A percentile compares a stretch with the other conserved stretches of the same genome.
phyloP scores from a whole-genome alignment of 2,797 vertebrate species.

The Tinamus major region DNA sequence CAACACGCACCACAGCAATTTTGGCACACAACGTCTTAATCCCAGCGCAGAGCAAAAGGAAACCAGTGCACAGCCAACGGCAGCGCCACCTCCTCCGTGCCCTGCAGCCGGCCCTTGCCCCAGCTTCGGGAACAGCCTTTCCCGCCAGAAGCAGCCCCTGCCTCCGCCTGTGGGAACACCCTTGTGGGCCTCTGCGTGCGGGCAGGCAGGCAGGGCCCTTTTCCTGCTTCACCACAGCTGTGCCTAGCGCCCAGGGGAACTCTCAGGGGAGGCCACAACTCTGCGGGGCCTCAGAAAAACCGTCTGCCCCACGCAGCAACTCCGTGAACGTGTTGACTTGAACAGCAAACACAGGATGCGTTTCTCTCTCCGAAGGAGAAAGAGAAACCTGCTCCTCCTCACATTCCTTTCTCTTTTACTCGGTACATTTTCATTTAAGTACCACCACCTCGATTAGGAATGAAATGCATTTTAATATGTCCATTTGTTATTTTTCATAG shows the following conservation, averaged over 20 bases:
- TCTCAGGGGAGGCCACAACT: not conserved
- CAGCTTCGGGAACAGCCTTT: not conserved
- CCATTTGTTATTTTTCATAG: not conserved
- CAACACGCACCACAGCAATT: not conserved
- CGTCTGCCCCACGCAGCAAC: not conserved
- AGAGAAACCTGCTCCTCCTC: not conserved
- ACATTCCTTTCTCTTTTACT: not conserved
- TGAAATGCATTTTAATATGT: not conserved
- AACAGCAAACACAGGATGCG: not conserved
- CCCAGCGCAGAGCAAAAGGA: not conserved
- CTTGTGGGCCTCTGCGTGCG: not conserved
- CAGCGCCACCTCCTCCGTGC: not conserved
- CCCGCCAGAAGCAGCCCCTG: rapidly evolving
- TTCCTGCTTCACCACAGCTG: too few relatives aligned
- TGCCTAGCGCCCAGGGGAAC: rapidly evolving
- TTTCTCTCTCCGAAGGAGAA: too few relatives aligned
- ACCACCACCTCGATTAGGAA: not conserved
- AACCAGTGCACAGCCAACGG: not conserved
- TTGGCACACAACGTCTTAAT: not conserved
- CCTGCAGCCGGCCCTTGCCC: not conserved
- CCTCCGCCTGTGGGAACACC: not conserved
- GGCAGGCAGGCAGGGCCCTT: too few relatives aligned
- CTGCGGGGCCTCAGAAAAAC: not conserved
- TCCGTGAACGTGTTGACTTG: not conserved
- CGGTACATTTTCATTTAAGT: not conserved